Evolutionary conservation across 2,797 vertebrate species (phyloP).

Genomic region (Leuciscus waleckii): DNA sequence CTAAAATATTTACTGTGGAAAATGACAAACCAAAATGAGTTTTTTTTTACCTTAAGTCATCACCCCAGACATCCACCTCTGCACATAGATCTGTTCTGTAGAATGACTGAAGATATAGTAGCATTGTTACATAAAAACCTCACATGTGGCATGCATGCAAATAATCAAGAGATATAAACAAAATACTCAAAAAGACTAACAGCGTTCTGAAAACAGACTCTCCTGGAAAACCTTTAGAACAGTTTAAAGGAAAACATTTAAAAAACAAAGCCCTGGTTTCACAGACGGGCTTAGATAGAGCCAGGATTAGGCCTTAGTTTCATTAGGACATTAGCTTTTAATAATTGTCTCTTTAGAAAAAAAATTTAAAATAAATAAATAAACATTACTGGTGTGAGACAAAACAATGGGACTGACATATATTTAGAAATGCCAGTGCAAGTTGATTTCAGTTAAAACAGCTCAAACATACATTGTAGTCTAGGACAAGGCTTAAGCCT

Average conservation of each 20-base stretch:
- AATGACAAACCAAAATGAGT: background rate
- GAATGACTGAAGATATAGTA: background rate
- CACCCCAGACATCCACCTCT: background rate
- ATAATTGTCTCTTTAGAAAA: too few species aligned
- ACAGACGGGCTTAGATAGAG: too few species aligned
- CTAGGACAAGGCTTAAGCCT: too few species aligned
- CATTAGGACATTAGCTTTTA: too few species aligned
- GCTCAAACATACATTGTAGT: too few species aligned
- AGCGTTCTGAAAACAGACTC: background rate
- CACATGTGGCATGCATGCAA: constrained; percentile 14
- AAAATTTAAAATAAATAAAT: too few species aligned
- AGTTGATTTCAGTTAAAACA: too few species aligned
- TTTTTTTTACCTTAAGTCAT: background rate
- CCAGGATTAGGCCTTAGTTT: too few species aligned
- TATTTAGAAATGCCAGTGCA: too few species aligned
- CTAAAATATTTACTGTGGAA: background rate
- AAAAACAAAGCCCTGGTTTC: too few species aligned
- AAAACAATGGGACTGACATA: too few species aligned
- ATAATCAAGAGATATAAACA: background rate
- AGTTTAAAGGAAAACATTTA: background rate
- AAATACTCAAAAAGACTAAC: background rate
- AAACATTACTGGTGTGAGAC: too few species aligned
- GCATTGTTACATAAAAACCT: background rate
- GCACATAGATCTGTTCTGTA: background rate
- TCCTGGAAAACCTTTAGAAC: background rate